A percentile compares a stretch with the other conserved stretches of the same genome.
phyloP scores from a whole-genome alignment of 1,140 invertebrate species.

The Leptestheria dahalacensis region DNA sequence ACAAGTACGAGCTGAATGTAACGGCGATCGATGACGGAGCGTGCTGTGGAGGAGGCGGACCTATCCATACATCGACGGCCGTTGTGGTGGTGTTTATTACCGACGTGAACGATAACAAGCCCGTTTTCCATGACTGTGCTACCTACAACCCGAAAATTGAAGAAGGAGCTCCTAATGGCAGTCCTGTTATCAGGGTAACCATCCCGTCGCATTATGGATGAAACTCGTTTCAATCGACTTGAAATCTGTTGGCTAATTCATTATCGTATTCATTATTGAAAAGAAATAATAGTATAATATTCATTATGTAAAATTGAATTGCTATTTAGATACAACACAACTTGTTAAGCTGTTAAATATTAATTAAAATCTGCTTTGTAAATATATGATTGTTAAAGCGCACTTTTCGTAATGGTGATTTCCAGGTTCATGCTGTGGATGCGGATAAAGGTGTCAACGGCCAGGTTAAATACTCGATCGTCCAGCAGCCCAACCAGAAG shows the following conservation, averaged over 20 bases:
- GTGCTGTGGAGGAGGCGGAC: constrained; percentile 71
- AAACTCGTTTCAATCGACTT: too few species aligned
- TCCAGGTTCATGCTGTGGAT: constrained; percentile 70
- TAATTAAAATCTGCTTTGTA: too few species aligned
- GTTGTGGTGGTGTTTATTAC: constrained; percentile 92
- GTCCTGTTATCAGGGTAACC: constrained; percentile 64
- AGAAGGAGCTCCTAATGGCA: constrained; percentile 80
- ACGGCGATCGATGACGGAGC: constrained; percentile 86
- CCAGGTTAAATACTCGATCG: constrained; percentile 86
- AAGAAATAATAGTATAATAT: too few species aligned
- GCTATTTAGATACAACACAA: too few species aligned
- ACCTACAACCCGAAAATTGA: constrained; percentile 84
- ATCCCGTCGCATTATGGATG: too few species aligned
- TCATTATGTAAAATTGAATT: too few species aligned
- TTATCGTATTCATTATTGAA: too few species aligned
- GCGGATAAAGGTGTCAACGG: constrained; percentile 88
- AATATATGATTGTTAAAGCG: too few species aligned
- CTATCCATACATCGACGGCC: constrained; percentile 80
- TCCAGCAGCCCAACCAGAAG: constrained; percentile 90
- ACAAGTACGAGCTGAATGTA: constrained; percentile 84
- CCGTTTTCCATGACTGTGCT: constrained; percentile 79
- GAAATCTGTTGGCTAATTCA: too few species aligned
- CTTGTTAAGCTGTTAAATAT: too few species aligned
- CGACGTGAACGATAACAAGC: constrained; percentile 90
- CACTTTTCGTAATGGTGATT: not conserved